phyloP scores from a whole-genome alignment of 2,888 invertebrate genomes.

The Watsonalla cultraria region DNA sequence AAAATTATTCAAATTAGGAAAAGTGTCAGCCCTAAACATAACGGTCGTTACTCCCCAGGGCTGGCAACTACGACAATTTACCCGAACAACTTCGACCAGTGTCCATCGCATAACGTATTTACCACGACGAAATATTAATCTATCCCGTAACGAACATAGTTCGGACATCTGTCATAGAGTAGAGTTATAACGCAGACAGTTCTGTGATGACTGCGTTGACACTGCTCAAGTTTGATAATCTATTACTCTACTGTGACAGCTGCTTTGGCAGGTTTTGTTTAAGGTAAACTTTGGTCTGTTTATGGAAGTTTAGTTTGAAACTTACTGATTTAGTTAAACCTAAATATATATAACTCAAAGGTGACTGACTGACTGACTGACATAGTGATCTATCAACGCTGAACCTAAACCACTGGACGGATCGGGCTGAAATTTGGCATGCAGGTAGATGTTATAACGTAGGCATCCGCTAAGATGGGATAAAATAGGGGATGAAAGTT shows the following conservation, averaged over 20 bases:
- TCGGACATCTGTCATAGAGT: slow-evolving; percentile 44
- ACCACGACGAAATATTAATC: slow-evolving; percentile 75
- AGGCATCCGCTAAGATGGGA: too few relatives aligned
- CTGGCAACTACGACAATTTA: slow-evolving; percentile 71
- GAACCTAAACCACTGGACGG: too few relatives aligned
- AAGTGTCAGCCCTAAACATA: slow-evolving; percentile 32
- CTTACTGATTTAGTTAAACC: not conserved
- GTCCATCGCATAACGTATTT: slow-evolving; percentile 73
- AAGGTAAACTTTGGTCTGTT: not conserved
- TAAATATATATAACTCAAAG: too few relatives aligned
- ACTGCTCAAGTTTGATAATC: not conserved
- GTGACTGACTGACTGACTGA: too few relatives aligned
- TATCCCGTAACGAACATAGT: slow-evolving; percentile 67
- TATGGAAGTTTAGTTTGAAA: not conserved
- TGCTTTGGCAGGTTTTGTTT: not conserved
- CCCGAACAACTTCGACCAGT: slow-evolving; percentile 55
- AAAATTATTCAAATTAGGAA: slow-evolving; percentile 1
- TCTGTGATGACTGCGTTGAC: slow-evolving; percentile 2
- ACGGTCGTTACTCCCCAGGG: slow-evolving; percentile 48
- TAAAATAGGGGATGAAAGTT: too few relatives aligned
- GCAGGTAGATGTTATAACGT: too few relatives aligned
- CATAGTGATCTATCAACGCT: too few relatives aligned
- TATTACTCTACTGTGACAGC: not conserved
- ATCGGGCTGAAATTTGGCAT: too few relatives aligned
- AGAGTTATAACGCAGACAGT: slow-evolving; percentile 26